Evolutionary conservation across 2,888 invertebrate genomes (phyloP).

Genomic region (Pristionchus exspectatus): DNA sequence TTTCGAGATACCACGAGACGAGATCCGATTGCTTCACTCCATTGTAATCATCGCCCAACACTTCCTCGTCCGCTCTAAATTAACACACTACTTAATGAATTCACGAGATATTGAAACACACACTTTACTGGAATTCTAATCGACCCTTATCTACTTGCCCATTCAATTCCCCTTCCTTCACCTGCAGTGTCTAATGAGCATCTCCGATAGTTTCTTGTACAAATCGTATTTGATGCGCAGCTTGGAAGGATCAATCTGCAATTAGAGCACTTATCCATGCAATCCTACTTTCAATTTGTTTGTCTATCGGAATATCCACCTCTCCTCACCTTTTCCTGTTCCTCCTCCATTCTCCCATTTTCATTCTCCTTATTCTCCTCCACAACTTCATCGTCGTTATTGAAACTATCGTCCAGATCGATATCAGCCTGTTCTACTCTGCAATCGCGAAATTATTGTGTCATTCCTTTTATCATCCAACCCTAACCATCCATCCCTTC

Average conservation of each 20-base stretch:
- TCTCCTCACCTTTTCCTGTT: background rate
- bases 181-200: slow-evolving; percentile 87
- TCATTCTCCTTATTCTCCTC: slow-evolving; percentile 60
- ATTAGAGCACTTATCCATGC: background rate
- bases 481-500: background rate
- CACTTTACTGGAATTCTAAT: no score
- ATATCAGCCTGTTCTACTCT: slow-evolving; percentile 98
- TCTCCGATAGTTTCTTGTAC: slow-evolving; percentile 92
- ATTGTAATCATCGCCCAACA: slow-evolving; percentile 68
- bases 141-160: no score
- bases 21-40: slow-evolving; percentile 83
- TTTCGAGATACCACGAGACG: slow-evolving; percentile 91
- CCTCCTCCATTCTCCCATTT: slow-evolving; percentile 35
- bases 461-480: background rate
- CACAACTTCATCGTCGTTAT: slow-evolving; percentile 57
- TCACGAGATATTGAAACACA: no score
- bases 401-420: slow-evolving; percentile 88
- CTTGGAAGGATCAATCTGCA: slow-evolving; percentile 67
- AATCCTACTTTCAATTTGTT: background rate
- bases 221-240: slow-evolving; percentile 90
- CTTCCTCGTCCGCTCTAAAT: slow-evolving; percentile 84
- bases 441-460: background rate
- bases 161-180: background rate
- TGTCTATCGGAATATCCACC: background rate
- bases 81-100: background rate